Evolutionary conservation across 2,113 vertebrate genomes (phyloP).

Genomic region (Eidolon helvum): DNA sequence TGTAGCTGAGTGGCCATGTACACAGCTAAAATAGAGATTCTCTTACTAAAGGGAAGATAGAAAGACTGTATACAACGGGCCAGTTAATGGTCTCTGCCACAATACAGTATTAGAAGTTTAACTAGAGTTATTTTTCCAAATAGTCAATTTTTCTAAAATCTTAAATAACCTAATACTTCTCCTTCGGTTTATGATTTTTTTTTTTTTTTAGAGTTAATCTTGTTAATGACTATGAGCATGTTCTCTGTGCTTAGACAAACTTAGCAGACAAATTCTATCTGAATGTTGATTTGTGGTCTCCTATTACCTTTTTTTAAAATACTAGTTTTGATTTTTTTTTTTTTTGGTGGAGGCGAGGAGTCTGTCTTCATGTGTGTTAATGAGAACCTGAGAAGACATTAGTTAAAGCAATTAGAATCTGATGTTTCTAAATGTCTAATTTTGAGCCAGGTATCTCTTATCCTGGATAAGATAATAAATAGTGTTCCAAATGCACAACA

Average conservation of each 20-base stretch:
- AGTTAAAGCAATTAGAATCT: background rate
- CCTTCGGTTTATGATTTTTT: constrained; percentile 14
- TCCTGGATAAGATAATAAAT: background rate
- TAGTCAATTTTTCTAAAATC: background rate
- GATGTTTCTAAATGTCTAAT: background rate
- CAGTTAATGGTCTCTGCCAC: background rate
- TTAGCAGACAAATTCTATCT: background rate
- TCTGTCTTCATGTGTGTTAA: background rate
- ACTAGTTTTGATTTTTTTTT: background rate
- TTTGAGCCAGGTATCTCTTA: background rate
- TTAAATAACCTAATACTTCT: background rate
- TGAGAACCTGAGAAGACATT: background rate
- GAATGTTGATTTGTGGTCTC: background rate
- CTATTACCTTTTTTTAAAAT: background rate
- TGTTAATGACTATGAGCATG: background rate
- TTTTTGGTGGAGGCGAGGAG: background rate
- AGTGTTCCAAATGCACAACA: background rate
- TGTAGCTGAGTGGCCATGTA: background rate
- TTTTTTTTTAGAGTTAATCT: background rate
- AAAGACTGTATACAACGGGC: background rate
- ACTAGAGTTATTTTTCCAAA: background rate
- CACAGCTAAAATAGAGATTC: background rate
- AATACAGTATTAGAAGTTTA: background rate
- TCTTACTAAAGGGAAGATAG: background rate
- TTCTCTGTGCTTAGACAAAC: background rate